phyloP scores from a whole-genome alignment of 30 jellyfish, hydroid and myxozoan species.

The Aurelia sp. region DNA sequence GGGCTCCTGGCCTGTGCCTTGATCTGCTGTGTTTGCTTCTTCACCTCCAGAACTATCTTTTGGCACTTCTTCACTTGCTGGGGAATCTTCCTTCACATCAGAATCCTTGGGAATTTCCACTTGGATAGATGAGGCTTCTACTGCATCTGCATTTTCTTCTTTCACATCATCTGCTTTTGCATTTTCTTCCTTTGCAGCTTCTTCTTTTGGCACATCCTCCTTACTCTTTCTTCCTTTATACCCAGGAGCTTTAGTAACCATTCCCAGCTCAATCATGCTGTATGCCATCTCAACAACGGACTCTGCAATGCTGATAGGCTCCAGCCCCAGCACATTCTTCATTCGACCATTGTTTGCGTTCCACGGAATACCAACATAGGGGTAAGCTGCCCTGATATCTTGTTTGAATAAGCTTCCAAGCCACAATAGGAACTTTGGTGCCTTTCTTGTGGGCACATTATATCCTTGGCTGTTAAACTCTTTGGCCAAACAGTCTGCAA shows the following conservation, averaged over 20 bases:
- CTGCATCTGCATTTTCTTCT: neutral
- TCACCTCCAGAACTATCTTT: neutral
- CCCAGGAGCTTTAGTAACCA: slow-evolving; percentile 1
- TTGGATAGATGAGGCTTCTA: too few species aligned
- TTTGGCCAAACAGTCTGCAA: slow-evolving; percentile 35
- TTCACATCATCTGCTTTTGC: slow-evolving; percentile 15
- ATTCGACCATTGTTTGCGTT: slow-evolving; percentile 15
- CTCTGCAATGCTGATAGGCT: neutral
- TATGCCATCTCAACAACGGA: slow-evolving; percentile 51
- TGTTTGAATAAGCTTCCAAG: slow-evolving; percentile 31
- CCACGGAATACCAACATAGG: slow-evolving; percentile 23
- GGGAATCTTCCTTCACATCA: neutral
- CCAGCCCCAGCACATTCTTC: slow-evolving; percentile 56
- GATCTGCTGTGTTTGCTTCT: neutral
- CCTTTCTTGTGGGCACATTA: slow-evolving; percentile 45
- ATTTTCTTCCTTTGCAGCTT: neutral
- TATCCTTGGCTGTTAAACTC: slow-evolving; percentile 56
- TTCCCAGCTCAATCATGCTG: slow-evolving; percentile 49
- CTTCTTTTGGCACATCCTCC: slow-evolving; percentile 19
- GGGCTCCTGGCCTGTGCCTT: neutral
- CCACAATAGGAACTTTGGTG: slow-evolving; percentile 62
- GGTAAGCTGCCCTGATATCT: slow-evolving; percentile 32
- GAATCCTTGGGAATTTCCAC: too few species aligned
- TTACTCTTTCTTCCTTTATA: neutral
- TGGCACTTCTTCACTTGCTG: too few species aligned